A percentile compares a stretch with the other conserved stretches of the same genome.
phyloP scores from a whole-genome alignment of 2,113 vertebrate species.

The Nanger granti region DNA sequence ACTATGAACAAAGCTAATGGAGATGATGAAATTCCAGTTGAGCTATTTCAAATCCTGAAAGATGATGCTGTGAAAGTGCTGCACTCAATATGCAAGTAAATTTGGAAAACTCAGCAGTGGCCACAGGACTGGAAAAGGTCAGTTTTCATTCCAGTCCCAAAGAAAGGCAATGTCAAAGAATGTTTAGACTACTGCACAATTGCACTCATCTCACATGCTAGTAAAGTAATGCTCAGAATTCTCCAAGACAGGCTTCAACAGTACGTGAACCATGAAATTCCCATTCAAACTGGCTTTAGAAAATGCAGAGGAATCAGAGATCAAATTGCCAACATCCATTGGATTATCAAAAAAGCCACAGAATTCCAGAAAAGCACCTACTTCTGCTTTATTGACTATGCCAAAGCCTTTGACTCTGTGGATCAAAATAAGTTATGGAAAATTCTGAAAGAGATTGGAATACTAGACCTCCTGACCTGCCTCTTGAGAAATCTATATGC shows the following conservation, averaged over 20 bases:
- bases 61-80: no score
- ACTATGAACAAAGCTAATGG: no score
- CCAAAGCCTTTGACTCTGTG: background rate
- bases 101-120: no score
- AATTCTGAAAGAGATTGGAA: background rate
- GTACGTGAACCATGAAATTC: background rate
- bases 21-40: no score
- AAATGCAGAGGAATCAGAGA: background rate
- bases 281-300: background rate
- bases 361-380: background rate
- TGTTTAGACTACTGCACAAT: no score
- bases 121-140: no score
- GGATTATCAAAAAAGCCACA: background rate
- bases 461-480: no score
- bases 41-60: no score
- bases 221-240: background rate
- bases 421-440: background rate
- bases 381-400: background rate
- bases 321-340: fast-evolving
- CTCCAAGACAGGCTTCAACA: background rate
- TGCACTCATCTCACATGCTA: background rate
- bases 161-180: no score
- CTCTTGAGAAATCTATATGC: no score
- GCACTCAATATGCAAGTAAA: no score
- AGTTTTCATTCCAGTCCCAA: no score